A percentile compares a stretch with the other conserved stretches of the same genome.
These are phyloP conservation scores for Elymnias hypermnestra DNA, from an alignment of 1,140 invertebrate species.

Conservation along the genomic window DNA sequence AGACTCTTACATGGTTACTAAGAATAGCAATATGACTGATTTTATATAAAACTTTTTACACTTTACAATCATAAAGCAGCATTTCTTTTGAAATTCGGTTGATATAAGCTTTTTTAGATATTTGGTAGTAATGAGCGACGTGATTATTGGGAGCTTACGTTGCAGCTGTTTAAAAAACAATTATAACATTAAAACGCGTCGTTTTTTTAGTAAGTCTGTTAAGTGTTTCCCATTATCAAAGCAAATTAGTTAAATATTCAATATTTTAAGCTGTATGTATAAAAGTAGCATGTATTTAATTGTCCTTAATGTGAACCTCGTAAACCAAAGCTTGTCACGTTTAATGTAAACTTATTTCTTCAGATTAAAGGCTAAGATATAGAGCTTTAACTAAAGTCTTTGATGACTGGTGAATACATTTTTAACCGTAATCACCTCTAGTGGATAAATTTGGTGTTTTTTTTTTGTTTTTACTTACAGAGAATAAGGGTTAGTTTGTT, in stretches of 20 bases:
- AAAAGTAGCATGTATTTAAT: slow-evolving; percentile 3
- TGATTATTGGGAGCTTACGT: no score
- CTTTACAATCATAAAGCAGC: slow-evolving; percentile 10
- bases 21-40: slow-evolving; percentile 18
- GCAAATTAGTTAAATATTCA: not conserved
- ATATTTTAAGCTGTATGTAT: no score
- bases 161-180: no score
- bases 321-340: slow-evolving; percentile 22
- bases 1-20: slow-evolving; percentile 12
- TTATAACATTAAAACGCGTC: not conserved
- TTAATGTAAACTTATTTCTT: not conserved
- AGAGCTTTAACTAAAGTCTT: no score
- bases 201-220: not conserved
- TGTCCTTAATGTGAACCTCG: slow-evolving; percentile 16
- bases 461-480: no score
- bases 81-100: slow-evolving; percentile 6
- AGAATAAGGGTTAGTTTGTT: no score
- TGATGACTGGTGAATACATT: no score
- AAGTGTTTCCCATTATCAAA: not conserved
- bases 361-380: not conserved
- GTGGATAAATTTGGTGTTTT: no score
- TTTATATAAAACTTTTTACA: slow-evolving; percentile 21
- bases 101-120: no score
- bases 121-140: no score
- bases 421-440: no score